Evolutionary conservation across 1,140 invertebrate genomes (phyloP).

Genomic region (Drosophila mojavensis): DNA sequence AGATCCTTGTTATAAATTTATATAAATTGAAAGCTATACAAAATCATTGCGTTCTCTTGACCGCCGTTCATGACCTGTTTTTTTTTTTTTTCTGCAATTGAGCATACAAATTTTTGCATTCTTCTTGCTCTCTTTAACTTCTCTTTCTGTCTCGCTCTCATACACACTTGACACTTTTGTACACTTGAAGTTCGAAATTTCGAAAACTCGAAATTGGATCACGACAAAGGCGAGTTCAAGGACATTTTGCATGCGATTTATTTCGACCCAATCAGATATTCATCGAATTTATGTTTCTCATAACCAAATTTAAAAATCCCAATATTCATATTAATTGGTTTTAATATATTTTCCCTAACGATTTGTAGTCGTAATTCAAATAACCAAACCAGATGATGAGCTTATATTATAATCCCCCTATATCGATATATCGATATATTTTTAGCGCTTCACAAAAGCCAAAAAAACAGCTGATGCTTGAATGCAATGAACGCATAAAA

Average conservation of each 20-base stretch:
- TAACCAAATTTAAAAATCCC: no score
- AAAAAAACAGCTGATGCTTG: slow-evolving; percentile 37
- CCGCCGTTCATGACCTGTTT: slow-evolving; percentile 26
- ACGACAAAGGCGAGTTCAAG: slow-evolving; percentile 33
- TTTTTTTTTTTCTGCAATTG: slow-evolving; percentile 1
- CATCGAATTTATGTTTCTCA: neutral
- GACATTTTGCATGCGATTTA: slow-evolving; percentile 13
- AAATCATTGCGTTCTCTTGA: slow-evolving; percentile 50
- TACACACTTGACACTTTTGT: slow-evolving; percentile 30
- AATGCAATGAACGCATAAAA: slow-evolving; percentile 47
- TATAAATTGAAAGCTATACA: slow-evolving; percentile 1
- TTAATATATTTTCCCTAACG: no score
- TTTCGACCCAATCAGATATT: neutral
- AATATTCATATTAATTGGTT: neutral
- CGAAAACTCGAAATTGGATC: slow-evolving; percentile 29
- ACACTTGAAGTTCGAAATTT: slow-evolving; percentile 22
- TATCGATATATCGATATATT: slow-evolving; percentile 17
- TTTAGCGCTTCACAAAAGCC: slow-evolving; percentile 8
- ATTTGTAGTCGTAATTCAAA: neutral
- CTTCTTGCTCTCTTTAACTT: neutral
- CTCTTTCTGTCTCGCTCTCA: neutral
- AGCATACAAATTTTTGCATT: neutral
- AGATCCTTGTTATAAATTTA: slow-evolving; percentile 1
- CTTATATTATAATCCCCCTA: neutral
- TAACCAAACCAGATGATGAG: neutral